Evolutionary conservation across 2,888 invertebrate species (phyloP).

Genomic region (Drosophila kuntzei): DNA sequence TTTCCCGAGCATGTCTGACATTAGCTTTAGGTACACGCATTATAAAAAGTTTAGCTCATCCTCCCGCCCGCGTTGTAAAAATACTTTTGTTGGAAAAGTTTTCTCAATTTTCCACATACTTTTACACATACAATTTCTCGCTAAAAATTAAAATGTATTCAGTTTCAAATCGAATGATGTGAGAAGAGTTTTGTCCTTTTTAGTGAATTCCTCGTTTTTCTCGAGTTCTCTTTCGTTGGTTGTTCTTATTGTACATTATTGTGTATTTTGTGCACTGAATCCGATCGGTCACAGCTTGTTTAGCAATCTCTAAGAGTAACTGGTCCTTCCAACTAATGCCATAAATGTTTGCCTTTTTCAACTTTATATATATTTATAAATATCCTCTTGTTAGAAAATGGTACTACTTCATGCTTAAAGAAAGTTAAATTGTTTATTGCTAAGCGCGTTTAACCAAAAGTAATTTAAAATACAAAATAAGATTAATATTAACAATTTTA

Average conservation of each 20-base stretch:
- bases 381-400: neutral
- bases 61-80: neutral
- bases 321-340: neutral
- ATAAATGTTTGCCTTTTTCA: neutral
- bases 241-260: neutral
- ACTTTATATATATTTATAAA: neutral
- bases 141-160: slow-evolving; percentile 21
- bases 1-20: slow-evolving; percentile 25
- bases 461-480: too few relatives aligned
- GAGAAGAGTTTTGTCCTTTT: slow-evolving; percentile 4
- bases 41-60: slow-evolving; percentile 26
- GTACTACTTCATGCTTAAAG: neutral
- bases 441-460: too few relatives aligned
- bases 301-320: neutral
- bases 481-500: too few relatives aligned
- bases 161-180: neutral
- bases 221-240: neutral
- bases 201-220: neutral
- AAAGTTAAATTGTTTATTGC: too few relatives aligned
- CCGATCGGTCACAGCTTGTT: slow-evolving; percentile 11
- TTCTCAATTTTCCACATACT: slow-evolving; percentile 20
- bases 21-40: slow-evolving; percentile 19
- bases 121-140: slow-evolving; percentile 17
- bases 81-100: slow-evolving; percentile 29
- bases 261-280: slow-evolving; percentile 4